Evolutionary conservation across 2,888 invertebrate species (phyloP).

Genomic region (Eupelmus urozonus): DNA sequence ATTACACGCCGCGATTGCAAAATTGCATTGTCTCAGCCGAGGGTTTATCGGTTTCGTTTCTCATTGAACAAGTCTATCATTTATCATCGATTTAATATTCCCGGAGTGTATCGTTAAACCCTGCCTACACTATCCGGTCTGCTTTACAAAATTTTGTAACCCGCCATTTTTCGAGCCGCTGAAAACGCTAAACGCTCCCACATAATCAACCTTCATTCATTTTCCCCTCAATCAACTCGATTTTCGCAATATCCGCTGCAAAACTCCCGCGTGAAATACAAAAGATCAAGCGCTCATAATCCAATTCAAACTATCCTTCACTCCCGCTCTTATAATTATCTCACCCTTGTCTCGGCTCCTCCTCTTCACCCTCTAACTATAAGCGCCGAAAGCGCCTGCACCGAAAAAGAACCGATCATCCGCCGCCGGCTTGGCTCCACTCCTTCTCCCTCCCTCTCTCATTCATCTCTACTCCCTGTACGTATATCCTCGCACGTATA

Average conservation of each 20-base stretch:
- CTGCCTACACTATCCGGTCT: slow-evolving; percentile 25
- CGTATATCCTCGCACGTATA: neutral
- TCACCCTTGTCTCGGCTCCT: slow-evolving; percentile 12
- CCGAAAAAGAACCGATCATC: neutral
- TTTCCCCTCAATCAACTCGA: too few species aligned
- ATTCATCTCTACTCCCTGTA: slow-evolving; percentile 30
- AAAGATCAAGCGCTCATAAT: too few species aligned
- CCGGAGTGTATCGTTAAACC: neutral
- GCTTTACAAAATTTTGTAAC: neutral
- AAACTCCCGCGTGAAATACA: too few species aligned
- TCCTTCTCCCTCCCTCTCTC: slow-evolving; percentile 26
- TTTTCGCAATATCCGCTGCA: too few species aligned
- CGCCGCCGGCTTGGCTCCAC: neutral
- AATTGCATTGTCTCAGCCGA: neutral
- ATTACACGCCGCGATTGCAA: neutral
- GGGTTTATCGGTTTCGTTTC: neutral
- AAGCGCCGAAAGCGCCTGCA: slow-evolving; percentile 57
- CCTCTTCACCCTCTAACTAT: slow-evolving; percentile 47
- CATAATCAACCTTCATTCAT: too few species aligned
- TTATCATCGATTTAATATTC: neutral
- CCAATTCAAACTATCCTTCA: too few species aligned
- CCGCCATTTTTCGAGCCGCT: neutral
- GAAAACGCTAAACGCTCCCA: too few species aligned
- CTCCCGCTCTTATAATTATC: slow-evolving; percentile 17
- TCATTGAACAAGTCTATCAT: neutral